Evolutionary conservation across 2,113 vertebrate genomes (phyloP), one percentile per base, ranked within the genome.

Genomic region (Prunella fulvescens): DNA sequence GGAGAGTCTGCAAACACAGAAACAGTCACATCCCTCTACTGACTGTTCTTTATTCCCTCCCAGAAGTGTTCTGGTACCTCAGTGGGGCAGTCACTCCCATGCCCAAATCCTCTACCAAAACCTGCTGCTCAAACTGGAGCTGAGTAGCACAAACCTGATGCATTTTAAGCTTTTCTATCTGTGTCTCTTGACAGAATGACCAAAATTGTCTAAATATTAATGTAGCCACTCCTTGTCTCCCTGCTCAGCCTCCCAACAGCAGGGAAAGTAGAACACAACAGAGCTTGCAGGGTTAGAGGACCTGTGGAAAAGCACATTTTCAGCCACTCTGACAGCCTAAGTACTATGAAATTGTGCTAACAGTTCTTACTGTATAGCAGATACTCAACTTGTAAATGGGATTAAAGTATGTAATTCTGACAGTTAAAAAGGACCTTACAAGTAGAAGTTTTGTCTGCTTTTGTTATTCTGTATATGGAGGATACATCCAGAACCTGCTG

Each of bases 1-100:
- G 8, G 98, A 97, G 87, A 98, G 97, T 62, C 99, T 99, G 98
- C 31, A 76, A 92, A 62, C 5, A 87, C 42, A 92, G 20, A 42
- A 60, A 73, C 81, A 33, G 37, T n/a, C 29, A 44, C 28, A 61
- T 19, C 28, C 42, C 26, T 40, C 16, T 5, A 4, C 3, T 65
- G 31, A 1, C 3, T 24, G 3, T 37, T 33, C 40, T 26, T 58
- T 4, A 4, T 64, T 48, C 31, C 50, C 47, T 35, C 31, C 11
- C 37, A 17, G 5, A 22, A 25, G 20, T 7, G 69, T 48, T 66
- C 14, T 44, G 53, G 22, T 44, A 5, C 53, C 26, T n/a, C 1
- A 22, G 17, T 2, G 26, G 65, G 37, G 25, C 50, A 42, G 20
- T 54, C 29, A 40, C 12, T 67, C 23, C 73, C 31, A 3, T 19